Conservation (phyloP, 2,113 vertebrate species). For the Hypocryptadius cinnamomeus region DNA sequence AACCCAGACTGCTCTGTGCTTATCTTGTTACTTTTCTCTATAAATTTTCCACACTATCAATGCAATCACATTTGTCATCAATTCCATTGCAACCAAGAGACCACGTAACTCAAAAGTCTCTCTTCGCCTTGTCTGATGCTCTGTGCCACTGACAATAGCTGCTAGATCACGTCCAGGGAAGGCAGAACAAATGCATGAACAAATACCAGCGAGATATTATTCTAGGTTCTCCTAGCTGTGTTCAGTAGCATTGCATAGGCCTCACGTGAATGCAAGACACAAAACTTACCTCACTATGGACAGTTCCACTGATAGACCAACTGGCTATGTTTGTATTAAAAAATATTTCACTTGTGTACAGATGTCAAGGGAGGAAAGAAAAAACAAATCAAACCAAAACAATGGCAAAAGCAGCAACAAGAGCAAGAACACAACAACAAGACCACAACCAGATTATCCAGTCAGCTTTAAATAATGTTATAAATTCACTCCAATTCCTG, state of each 20-base stretch:
- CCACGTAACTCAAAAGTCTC: background rate
- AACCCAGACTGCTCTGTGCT: background rate
- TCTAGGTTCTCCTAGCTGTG: background rate
- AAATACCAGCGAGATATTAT: background rate
- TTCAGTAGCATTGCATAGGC: background rate
- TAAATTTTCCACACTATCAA: background rate
- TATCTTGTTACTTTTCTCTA: background rate
- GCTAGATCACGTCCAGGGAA: background rate
- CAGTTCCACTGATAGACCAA: background rate
- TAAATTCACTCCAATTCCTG: background rate
- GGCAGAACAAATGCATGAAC: background rate
- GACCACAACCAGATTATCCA: background rate
- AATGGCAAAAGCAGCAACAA: background rate
- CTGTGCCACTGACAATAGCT: background rate
- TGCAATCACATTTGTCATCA: background rate
- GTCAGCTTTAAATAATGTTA: background rate
- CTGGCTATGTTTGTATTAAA: background rate
- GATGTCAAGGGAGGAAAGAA: background rate
- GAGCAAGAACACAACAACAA: background rate
- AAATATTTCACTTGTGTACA: background rate
- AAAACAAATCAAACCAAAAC: background rate
- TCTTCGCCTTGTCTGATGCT: background rate
- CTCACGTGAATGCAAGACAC: accelerated
- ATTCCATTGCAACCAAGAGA: background rate
- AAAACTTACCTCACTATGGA: background rate